These are phyloP conservation scores for Phainopepla nitens DNA, from an alignment of 2,113 vertebrate genomes.

Conservation along the genomic window DNA sequence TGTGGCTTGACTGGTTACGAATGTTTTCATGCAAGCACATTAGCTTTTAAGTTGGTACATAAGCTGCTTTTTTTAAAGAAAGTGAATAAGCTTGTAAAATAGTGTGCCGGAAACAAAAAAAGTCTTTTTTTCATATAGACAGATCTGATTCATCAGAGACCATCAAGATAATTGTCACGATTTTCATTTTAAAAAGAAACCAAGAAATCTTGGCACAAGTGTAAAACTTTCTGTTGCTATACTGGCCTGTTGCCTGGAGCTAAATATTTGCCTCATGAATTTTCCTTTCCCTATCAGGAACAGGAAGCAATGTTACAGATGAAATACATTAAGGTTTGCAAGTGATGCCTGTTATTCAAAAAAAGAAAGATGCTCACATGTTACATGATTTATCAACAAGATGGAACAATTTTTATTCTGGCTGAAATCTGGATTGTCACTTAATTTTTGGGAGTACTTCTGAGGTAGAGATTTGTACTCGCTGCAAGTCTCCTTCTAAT, in stretches of 20 bases:
- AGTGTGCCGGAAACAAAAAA: constrained; percentile 58
- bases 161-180: constrained; percentile 84
- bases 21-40: constrained; percentile 70
- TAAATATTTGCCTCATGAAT: constrained; percentile 75
- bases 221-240: constrained; percentile 75
- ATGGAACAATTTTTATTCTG: background rate
- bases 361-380: constrained; percentile 13
- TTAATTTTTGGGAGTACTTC: background rate
- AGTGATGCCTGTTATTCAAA: constrained; percentile 33
- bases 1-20: constrained; percentile 68
- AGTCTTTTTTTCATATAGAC: constrained; percentile 67
- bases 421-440: background rate
- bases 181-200: constrained; percentile 78
- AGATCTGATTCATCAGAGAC: constrained; percentile 75
- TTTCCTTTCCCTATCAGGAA: constrained; percentile 72
- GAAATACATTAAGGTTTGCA: constrained; percentile 70
- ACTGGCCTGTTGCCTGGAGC: constrained; percentile 72
- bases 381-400: background rate
- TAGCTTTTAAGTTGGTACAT: constrained; percentile 69
- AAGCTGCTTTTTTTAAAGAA: constrained; percentile 60
- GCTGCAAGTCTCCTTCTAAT: background rate
- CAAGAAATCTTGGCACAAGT: constrained; percentile 72
- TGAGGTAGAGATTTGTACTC: background rate
- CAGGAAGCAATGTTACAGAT: constrained; percentile 75
- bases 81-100: constrained; percentile 73